Conservation (phyloP, 2,113 vertebrate species). For the Channa argus region DNA sequence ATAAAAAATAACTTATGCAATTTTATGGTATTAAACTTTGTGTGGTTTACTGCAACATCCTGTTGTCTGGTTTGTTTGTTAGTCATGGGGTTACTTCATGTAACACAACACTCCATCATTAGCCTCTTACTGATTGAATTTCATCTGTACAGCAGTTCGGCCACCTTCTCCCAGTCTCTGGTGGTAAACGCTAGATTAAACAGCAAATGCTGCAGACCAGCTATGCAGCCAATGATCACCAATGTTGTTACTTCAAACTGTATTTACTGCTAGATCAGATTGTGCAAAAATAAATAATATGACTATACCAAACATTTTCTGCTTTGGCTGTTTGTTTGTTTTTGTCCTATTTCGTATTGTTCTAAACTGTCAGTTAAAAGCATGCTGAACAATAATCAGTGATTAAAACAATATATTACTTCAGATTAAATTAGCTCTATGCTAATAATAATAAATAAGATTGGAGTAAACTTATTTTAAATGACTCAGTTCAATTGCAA, state of each 20-base stretch:
- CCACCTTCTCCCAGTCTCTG: conserved; percentile 10
- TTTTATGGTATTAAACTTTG: not conserved
- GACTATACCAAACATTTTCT: no score
- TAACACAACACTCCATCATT: conserved; percentile 52
- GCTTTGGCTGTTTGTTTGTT: no score
- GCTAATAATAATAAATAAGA: no score
- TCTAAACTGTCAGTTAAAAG: no score
- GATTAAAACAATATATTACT: not conserved
- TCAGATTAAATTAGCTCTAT: not conserved
- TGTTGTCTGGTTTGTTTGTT: no score
- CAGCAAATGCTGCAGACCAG: conserved; percentile 33
- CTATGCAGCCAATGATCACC: conserved; percentile 18
- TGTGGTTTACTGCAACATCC: not conserved
- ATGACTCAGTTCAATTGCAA: no score
- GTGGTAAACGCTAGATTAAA: not conserved
- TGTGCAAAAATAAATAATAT: no score
- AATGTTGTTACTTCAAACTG: conserved; percentile 1
- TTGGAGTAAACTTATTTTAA: no score
- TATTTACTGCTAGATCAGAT: no score
- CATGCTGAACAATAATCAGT: no score
- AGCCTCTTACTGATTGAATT: conserved; percentile 60
- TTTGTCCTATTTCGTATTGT: no score
- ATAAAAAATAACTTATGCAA: not conserved
- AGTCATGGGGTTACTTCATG: conserved; percentile 27
- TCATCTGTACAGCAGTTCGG: conserved; percentile 45